Percentiles rank a stretch among this genome's conserved stretches.
Evolutionary conservation across 2,888 invertebrate genomes (phyloP).

Genomic region (Thereva nobilitata): DNA sequence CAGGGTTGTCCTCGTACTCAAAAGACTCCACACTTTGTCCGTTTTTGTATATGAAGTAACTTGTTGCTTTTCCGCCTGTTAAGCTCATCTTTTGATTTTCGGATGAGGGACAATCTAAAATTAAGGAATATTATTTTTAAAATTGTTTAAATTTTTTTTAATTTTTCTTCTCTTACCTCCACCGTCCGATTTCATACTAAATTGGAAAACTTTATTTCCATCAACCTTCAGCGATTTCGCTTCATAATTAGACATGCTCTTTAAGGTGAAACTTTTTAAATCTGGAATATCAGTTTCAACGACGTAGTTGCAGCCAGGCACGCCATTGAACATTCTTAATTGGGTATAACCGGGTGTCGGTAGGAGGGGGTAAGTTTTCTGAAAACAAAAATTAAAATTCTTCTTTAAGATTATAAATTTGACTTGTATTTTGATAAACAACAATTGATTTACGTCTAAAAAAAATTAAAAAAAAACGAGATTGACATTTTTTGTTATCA

Average conservation of each 20-base stretch:
- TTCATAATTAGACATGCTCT: slow-evolving; percentile 44
- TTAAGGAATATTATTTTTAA: background rate
- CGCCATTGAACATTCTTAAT: slow-evolving; percentile 72
- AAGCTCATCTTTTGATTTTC: background rate
- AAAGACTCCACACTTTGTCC: background rate
- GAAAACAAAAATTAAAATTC: slow-evolving; percentile 43
- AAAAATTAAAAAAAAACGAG: background rate
- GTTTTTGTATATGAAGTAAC: slow-evolving; percentile 48
- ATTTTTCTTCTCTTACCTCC: background rate
- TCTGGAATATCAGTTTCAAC: slow-evolving; percentile 46
- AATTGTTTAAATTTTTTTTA: background rate
- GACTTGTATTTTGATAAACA: too few relatives aligned
- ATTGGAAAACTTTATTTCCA: background rate
- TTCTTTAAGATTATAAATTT: too few relatives aligned
- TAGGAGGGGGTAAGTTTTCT: slow-evolving; percentile 69
- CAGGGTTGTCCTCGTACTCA: slow-evolving; percentile 47
- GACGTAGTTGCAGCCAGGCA: slow-evolving; percentile 57
- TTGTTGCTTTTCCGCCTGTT: slow-evolving; percentile 45
- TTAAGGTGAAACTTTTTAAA: slow-evolving; percentile 43
- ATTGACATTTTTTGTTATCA: too few relatives aligned
- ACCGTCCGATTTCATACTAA: background rate
- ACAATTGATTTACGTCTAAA: too few relatives aligned
- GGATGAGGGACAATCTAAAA: slow-evolving; percentile 38
- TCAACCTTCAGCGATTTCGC: slow-evolving; percentile 47
- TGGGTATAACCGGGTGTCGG: slow-evolving; percentile 67